phyloP scores from a whole-genome alignment of 2,888 invertebrate genomes.

The Ernsta delagoae region DNA sequence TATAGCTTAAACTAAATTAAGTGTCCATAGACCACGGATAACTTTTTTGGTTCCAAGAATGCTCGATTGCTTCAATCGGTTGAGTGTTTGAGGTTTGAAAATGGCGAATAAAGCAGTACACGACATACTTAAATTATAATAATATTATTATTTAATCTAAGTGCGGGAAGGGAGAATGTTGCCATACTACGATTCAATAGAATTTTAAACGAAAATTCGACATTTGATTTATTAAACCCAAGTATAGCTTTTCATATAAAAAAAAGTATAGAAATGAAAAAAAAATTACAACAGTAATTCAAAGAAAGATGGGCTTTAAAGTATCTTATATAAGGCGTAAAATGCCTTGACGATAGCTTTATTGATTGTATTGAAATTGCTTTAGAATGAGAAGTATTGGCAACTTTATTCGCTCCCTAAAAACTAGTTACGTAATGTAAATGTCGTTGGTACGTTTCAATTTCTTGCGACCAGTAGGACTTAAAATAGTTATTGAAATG shows the following conservation, averaged over 20 bases:
- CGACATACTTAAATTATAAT: constrained; percentile 35
- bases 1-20: not conserved
- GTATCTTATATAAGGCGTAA: no score
- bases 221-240: not conserved
- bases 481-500: not conserved
- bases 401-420: constrained; percentile 27
- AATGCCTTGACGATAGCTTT: no score
- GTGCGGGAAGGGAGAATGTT: constrained; percentile 28
- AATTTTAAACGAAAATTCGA: not conserved
- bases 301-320: no score
- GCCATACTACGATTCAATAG: constrained; percentile 8
- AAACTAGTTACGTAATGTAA: constrained; percentile 16
- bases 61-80: constrained; percentile 3
- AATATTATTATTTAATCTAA: constrained; percentile 15
- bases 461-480: constrained; percentile 3
- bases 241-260: no score
- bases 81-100: constrained; percentile 9
- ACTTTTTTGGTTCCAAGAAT: constrained; percentile 5
- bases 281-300: no score
- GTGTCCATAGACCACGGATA: constrained; percentile 14
- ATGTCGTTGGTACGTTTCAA: constrained; percentile 23
- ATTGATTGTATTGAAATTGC: no score
- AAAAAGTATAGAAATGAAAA: no score
- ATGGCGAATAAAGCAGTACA: not conserved
- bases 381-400: not conserved